Evolutionary conservation across 2,888 invertebrate species (phyloP), one percentile per base, ranked within the genome.

Genomic region (Ctena decussata): DNA sequence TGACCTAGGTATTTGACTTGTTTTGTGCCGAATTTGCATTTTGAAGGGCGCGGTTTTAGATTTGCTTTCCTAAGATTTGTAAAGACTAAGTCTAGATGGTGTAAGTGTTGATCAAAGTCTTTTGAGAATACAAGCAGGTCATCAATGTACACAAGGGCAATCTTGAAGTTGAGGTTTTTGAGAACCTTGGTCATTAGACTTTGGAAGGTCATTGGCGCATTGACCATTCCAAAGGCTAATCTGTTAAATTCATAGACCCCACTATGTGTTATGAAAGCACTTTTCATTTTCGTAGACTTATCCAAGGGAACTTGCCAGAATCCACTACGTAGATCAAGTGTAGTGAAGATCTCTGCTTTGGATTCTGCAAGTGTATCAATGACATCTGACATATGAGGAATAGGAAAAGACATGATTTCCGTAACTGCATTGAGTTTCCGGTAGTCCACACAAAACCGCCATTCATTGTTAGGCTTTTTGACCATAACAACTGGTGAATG

Each of bases 141-240:
- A 74, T 90, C 90, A 21, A 89, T 53, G 70, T 89, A 89, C 12
- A 85, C 79, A 12, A 89, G 41, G 8, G 75, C 77, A 27, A 57
- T 82, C 73, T 87, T 87, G 75, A 77, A 89, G 24, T 85, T 78
- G 0, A 79, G 53, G 37, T 41, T 41, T 79, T 57, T 49, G 37
- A 87, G 77, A 12, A 84, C 72, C 21, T 76, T 77, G 6, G 78
- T 46, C 77, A 86, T 89, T 0, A 82, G 35, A 0, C 21, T n/a
- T 37, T 84, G 82, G 49, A 86, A 88, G 15, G 75, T 11, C 57
- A 65, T 70, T n/a, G 82, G 82, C 0, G 84, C 74, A 72, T 89
- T 89, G 1, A 32, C 41, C 24, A 88, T 69, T 0, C 88, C 86
- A 70, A 88, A 86, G 24, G 84, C 73, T 32, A 88, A 49, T 15